These are phyloP conservation scores for Shargacucullia verbasci DNA, from an alignment of 2,888 invertebrate species.

Conservation along the genomic window DNA sequence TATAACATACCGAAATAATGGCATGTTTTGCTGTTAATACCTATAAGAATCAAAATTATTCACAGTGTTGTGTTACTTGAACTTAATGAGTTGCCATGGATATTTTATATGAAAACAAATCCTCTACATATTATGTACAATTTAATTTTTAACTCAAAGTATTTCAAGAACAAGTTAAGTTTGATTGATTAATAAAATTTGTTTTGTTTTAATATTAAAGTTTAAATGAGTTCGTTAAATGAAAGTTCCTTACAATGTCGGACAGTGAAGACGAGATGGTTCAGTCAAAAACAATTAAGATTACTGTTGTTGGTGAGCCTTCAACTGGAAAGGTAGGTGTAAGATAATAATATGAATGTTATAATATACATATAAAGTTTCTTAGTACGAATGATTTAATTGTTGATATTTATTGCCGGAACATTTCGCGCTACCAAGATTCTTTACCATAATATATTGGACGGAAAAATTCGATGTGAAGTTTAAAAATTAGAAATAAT, in stretches of 20 bases:
- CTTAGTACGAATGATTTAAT: too few species aligned
- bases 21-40: not conserved
- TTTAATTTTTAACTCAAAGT: conserved; percentile 6
- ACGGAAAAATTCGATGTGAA: too few species aligned
- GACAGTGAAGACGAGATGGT: conserved; percentile 91
- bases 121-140: not conserved
- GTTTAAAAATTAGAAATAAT: too few species aligned
- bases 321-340: conserved; percentile 94
- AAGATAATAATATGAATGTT: too few species aligned
- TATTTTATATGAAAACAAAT: conserved; percentile 60
- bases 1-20: too few species aligned
- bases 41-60: not conserved
- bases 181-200: conserved; percentile 15
- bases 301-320: conserved; percentile 94
- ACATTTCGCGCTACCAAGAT: too few species aligned
- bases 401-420: too few species aligned
- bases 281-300: conserved; percentile 91
- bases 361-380: too few species aligned
- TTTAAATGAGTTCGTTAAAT: conserved; percentile 40
- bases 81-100: conserved; percentile 63
- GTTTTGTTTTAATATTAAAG: conserved; percentile 4
- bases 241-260: conserved; percentile 84
- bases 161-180: conserved; percentile 6
- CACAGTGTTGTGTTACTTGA: conserved; percentile 3
- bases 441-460: too few species aligned